Percentiles rank a stretch among this genome's conserved stretches.
phyloP scores from a whole-genome alignment of 1,140 invertebrate genomes.

The Drosophila novamexicana region DNA sequence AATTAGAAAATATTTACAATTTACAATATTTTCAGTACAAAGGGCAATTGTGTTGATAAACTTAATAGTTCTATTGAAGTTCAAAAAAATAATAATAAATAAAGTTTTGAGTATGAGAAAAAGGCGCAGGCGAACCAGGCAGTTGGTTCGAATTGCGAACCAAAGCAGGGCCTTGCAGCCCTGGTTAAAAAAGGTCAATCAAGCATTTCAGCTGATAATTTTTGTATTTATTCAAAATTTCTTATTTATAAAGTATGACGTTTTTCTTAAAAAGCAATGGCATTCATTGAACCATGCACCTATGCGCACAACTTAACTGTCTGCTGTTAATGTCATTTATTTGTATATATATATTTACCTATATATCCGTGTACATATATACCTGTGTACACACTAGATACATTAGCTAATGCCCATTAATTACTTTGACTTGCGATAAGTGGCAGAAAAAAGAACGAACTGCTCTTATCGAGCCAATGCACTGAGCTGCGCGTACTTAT shows the following conservation, averaged over 20 bases:
- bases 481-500: slow-evolving; percentile 14
- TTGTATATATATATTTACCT: neutral
- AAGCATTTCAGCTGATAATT: no score
- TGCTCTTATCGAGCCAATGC: slow-evolving; percentile 34
- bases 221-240: neutral
- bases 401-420: slow-evolving; percentile 34
- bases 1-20: no score
- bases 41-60: no score
- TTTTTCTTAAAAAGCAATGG: neutral
- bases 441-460: slow-evolving; percentile 17
- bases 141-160: no score
- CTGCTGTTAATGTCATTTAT: neutral
- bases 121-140: no score
- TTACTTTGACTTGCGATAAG: slow-evolving; percentile 40
- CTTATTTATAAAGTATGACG: neutral
- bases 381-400: no score
- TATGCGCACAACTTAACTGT: neutral
- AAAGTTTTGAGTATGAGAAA: no score
- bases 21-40: no score
- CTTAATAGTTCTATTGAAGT: no score
- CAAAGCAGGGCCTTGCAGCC: no score
- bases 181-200: no score
- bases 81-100: no score
- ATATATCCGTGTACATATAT: neutral
- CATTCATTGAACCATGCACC: slow-evolving; percentile 6